Evolutionary conservation across 1,140 invertebrate species (phyloP), one percentile per base, ranked within the genome.

Genomic region (Cylas formicarius): DNA sequence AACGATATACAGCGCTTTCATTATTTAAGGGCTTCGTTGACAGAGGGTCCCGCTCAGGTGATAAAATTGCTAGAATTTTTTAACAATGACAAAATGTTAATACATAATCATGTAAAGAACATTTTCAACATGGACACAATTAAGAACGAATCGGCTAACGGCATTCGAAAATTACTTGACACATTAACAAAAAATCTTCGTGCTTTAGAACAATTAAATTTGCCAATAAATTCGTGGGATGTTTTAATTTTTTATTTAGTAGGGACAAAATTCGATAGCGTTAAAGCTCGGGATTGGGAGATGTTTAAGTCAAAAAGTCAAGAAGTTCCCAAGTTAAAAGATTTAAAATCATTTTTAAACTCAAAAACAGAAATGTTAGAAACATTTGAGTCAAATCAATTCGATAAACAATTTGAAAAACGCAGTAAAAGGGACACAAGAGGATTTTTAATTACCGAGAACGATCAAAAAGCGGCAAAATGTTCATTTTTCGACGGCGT

Each of bases 101-200:
- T 56, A 8, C 48, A 48, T 46, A 35, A 61, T 40, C 58, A 62
- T 40, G 16, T 59, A 9, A 39, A 50, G 17, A 9, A 37, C 2
- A 8, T 47, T 27, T 47, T 47, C 34, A 6, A 33, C 13, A 3
- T 16, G 61, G 58, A 52, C 72, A 72, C 37, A 58, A 69, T 24
- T 56, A 3, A 23, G 2, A 26, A 21, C 2, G 42, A 44, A 11
- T 39, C 4, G 0, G 18, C 42, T 3, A 4, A 7, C 13, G 10
- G n/a, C 8, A 11, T 44, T 10, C 17, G 33, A 10, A 26, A 23
- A 11, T 8, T 44, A 9, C 24, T 9, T 44, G 42, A 44, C 18
- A 26, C 4, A 17, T 3, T 38, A 2, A 24, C 14, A 7, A 44
- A 39, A 17, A 18, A 44, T 38, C 11, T 44, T 3, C 7, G 11